Conservation (phyloP, 2,113 vertebrate species). For the Gambusia affinis region DNA sequence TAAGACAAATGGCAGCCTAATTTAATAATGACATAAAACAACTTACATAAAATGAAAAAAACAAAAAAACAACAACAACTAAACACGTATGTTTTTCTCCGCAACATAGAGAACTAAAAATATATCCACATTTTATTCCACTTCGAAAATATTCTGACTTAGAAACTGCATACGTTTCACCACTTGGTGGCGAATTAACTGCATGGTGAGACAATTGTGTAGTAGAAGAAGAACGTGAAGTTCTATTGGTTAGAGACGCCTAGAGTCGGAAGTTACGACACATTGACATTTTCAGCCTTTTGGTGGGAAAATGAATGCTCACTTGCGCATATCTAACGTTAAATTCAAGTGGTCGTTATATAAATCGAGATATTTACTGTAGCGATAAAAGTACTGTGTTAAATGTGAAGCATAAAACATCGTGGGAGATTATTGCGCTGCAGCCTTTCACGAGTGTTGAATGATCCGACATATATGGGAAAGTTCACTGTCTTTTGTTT, state of each 20-base stretch:
- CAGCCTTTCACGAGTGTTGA: neutral
- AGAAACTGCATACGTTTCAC: neutral
- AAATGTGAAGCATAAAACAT: neutral
- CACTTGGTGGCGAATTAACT: neutral
- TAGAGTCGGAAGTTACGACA: slow-evolving; percentile 42
- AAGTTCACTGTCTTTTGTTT: slow-evolving; percentile 64
- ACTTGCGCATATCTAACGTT: slow-evolving; percentile 8
- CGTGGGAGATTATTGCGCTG: neutral
- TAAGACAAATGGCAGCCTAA: no score
- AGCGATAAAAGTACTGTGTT: neutral
- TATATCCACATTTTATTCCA: no score
- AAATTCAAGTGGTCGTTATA: slow-evolving; percentile 8
- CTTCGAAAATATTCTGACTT: neutral
- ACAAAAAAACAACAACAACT: no score
- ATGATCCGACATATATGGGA: neutral
- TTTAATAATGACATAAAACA: no score
- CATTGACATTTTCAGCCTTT: slow-evolving; percentile 38
- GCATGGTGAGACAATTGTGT: accelerated
- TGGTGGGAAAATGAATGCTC: slow-evolving; percentile 71
- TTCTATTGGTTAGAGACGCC: slow-evolving; percentile 35
- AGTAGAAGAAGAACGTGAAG: slow-evolving; percentile 30
- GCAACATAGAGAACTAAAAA: no score
- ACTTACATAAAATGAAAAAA: no score
- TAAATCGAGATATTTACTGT: neutral
- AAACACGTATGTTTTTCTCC: no score